Evolutionary conservation across 2,113 vertebrate genomes (phyloP), one percentile per base, ranked within the genome.

Genomic region (Colistium nudipinnis): DNA sequence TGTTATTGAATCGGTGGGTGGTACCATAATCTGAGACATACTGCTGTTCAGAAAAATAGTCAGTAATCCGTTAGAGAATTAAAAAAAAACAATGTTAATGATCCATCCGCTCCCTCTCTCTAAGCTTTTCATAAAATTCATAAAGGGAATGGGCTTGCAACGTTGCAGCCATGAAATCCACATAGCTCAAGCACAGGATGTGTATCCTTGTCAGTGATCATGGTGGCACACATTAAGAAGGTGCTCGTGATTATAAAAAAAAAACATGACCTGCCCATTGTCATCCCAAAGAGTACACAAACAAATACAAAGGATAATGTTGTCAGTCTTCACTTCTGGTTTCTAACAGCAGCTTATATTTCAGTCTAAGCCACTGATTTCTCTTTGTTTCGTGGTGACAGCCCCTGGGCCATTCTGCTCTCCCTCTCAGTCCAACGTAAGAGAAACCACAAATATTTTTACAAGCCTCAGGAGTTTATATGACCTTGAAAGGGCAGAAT

Each of bases 401-500:
- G 57, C 55, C 69, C 25, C 22, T 44, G 7, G 51, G 71, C 73
- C 35, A 30, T 68, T 63, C 33, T 4, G 38, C 61, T 47, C 5
- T 31, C 52, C 74, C 53, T 80, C n/a, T 74, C 24, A 68, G 33
- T 62, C 22, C 57, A 65, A 55, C 62, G n/a, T 20, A 19, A 20
- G 20, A n/a, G 16, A n/a, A 70, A 48, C 48, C 9, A 44, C 56
- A 70, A 54, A 70, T 25, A 68, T 57, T 80, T 86, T 66, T 61
- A 79, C 53, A 48, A 80, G 76, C 11, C 35, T 36, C 56, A 16
- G 3, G 30, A 64, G 51, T 64, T 24, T 54, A 62, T 77, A 65
- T 82, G 80, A 87, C 78, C 84, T 82, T 76, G 55, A 31, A 5
- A 56, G 38, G 56, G 33, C 51, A 39, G 56, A 65, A 66, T 27